phyloP scores from a whole-genome alignment of 2,113 vertebrate genomes.

The Nymphicus hollandicus region DNA sequence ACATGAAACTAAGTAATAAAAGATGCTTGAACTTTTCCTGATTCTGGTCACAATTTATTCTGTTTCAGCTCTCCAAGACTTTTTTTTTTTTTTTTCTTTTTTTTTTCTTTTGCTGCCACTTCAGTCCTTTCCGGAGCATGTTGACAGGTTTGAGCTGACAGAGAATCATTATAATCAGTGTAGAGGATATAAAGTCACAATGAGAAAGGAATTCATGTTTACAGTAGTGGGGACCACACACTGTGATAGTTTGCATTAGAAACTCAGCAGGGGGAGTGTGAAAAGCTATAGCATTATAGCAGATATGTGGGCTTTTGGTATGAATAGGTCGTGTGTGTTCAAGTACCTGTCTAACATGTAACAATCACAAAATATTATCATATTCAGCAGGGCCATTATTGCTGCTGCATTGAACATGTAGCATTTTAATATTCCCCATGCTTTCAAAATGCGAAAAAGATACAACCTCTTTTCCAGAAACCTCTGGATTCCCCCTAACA shows the following conservation, averaged over 20 bases:
- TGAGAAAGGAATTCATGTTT: conserved; percentile 72
- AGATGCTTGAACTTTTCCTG: not conserved
- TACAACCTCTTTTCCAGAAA: no score
- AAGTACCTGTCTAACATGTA: conserved; percentile 58
- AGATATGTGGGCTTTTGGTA: conserved; percentile 44
- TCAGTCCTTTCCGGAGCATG: conserved; percentile 38
- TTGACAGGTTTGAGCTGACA: conserved; percentile 73
- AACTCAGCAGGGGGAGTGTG: conserved; percentile 68
- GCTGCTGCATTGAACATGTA: not conserved
- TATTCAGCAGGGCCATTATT: conserved; percentile 23
- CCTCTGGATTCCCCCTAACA: not conserved
- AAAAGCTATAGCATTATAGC: conserved; percentile 60
- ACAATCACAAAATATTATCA: conserved; percentile 48
- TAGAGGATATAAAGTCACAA: conserved; percentile 72
- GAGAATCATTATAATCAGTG: conserved; percentile 74
- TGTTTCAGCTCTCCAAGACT: not conserved
- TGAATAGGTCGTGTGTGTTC: conserved; percentile 65
- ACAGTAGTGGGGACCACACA: conserved; percentile 70
- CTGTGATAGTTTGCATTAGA: conserved; percentile 76
- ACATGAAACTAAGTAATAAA: not conserved
- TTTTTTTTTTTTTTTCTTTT: not conserved
- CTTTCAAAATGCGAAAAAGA: conserved; percentile 7
- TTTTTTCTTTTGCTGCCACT: not conserved
- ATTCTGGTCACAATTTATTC: not conserved
- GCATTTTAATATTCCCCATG: not conserved